Percentiles rank a stretch among this genome's conserved stretches.
Conservation (phyloP, 2,797 vertebrate genomes). For the Chloroceryle amazona region DNA sequence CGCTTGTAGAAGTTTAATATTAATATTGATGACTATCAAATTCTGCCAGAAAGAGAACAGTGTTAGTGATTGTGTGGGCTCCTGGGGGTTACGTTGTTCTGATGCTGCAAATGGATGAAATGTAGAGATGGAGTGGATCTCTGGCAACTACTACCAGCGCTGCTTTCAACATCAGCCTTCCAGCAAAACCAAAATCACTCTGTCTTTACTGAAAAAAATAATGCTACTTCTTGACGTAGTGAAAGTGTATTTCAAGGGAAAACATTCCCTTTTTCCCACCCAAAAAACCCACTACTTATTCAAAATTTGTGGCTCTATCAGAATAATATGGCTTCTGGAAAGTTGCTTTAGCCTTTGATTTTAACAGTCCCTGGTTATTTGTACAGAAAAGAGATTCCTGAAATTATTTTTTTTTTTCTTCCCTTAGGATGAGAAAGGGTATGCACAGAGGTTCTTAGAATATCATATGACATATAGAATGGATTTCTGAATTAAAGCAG, state of each 20-base stretch:
- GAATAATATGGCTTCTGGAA: background rate
- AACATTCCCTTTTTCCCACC: fast-evolving
- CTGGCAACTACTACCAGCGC: background rate
- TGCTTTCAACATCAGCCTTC: background rate
- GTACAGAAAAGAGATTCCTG: background rate
- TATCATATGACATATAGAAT: background rate
- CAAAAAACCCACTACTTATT: background rate
- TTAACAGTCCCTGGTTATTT: background rate
- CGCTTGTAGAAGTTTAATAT: background rate
- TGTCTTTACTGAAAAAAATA: background rate
- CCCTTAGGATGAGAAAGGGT: background rate
- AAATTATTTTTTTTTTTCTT: background rate
- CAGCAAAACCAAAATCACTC: background rate
- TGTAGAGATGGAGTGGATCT: background rate
- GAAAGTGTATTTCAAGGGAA: background rate
- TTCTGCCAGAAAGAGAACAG: background rate
- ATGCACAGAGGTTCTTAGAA: background rate
- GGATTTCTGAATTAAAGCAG: constrained; percentile 1
- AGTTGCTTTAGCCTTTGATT: background rate
- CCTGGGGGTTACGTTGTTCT: fast-evolving
- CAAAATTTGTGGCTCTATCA: background rate
- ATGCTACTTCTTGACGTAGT: background rate
- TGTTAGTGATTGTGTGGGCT: background rate
- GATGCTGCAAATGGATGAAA: background rate
- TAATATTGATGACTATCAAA: background rate